Evolutionary conservation across 2,888 invertebrate species (phyloP), one percentile per base, ranked within the genome.

Genomic region (Cyaniris semiargus): DNA sequence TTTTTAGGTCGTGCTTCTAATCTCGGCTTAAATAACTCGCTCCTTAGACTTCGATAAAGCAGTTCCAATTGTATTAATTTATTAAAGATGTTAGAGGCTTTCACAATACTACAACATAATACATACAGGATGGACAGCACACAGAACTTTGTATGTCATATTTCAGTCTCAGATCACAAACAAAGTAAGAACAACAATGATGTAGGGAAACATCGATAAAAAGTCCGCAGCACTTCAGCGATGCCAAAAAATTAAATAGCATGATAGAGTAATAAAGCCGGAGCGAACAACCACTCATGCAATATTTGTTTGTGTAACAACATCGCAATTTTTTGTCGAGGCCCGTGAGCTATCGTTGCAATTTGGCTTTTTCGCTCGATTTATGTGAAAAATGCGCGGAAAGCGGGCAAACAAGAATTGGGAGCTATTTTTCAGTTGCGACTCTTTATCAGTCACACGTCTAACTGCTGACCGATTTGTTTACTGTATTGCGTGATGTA

Each of bases 331-430:
- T 92, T 90, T 89, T 88, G 90, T 90, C 86, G 89, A 90, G 89
- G 87, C 89, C 85, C 83, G 87, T 88, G 89, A 89, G 88, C 87
- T 90, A 90, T 89, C 84, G 87, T 87, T 85, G 92, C 91, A 93
- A 93, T 94, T 93, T 90, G 89, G 89, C 88, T 87, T 89, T 91
- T 91, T 87, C 88, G 86, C 88, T 86, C 87, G 88, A 93, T 94
- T 94, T 93, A 93, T 92, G 90, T 83, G 90, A 88, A 89, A 89
- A 90, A 90, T 90, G 89, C 88, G 89, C 86, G 89, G 90, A 91
- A 88, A 90, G 89, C 89, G 90, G 85, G 87, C 90, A 91, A 92
- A 93, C 93, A 91, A 90, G 89, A 85, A 89, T 90, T 89, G 87
- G 87, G 86, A 85, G 85, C 87, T 82, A 87, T 91, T 89, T 91